Percentiles rank a stretch among this genome's conserved stretches.
Evolutionary conservation across 2,113 vertebrate species (phyloP).

Genomic region (Grammomys surdaster): DNA sequence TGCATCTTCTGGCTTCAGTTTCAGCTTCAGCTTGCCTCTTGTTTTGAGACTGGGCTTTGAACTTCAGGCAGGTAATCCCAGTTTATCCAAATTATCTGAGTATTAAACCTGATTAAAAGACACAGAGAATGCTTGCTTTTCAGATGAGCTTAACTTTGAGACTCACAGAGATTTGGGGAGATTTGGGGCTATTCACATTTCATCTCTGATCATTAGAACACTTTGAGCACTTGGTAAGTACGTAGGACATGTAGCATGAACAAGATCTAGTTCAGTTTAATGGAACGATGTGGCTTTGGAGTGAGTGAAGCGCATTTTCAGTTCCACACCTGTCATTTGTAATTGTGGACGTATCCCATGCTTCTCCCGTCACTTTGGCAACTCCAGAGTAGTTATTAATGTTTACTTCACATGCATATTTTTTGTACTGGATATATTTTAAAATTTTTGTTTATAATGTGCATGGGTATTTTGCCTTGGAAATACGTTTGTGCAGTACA

Average conservation of each 20-base stretch:
- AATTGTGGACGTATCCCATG: neutral
- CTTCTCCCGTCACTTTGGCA: neutral
- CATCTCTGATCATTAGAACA: neutral
- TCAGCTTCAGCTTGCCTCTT: neutral
- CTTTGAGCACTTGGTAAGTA: neutral
- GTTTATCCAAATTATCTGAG: slow-evolving; percentile 19
- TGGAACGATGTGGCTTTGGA: neutral
- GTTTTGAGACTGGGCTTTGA: neutral
- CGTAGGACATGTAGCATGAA: neutral
- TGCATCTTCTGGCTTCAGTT: neutral
- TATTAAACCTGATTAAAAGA: neutral
- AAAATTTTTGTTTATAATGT: neutral
- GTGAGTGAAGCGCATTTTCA: neutral
- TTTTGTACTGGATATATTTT: neutral
- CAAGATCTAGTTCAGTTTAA: neutral
- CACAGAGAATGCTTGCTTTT: neutral
- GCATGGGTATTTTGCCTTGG: neutral
- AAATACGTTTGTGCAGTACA: neutral
- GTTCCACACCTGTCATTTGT: neutral
- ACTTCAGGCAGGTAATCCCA: neutral
- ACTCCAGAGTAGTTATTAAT: neutral
- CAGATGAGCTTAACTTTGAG: neutral
- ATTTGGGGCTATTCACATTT: neutral
- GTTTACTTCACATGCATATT: neutral
- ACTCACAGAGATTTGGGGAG: neutral